Base-by-base conservation (phyloP, 2,113 vertebrate species). In the Pandion haliaetus region DNA sequence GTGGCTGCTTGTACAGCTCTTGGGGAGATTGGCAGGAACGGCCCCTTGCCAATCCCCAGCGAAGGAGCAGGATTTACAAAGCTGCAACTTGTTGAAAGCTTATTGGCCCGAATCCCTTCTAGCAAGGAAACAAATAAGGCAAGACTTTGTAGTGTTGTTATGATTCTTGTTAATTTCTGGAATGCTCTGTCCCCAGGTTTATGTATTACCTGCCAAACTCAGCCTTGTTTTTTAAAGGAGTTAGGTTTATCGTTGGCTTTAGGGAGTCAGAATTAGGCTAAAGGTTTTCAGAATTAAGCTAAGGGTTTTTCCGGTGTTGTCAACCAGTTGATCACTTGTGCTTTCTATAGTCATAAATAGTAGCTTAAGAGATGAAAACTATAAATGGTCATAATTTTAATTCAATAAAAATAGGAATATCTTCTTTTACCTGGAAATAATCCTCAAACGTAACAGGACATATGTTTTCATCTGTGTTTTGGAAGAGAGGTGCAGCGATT, bases 41-140 rank as follows among this genome's bases (percentile, higher is more conserved):
- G 99, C 9, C 89, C 98, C 36, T 98, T 99, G 87, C 98, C 99
- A 14, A 98, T 99, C 63, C 98, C 98, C 44, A 97, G 97, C 0
- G 99, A 99, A 63, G 99, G 99, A 14, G 93, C 98, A 36, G 99
- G 99, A 57, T 99, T 99, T 97, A 99, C 98, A 92, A 99, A 99
- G 95, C 97, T 99, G 34, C 98, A 98, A 32, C 97, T 98, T 59
- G 99, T 99, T 88, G 99, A 99, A 96, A 99, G 98, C 88, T 98
- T 99, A 89, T 95, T 99, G 54, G 98, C 98, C 34, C 98, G 99
- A 92, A 99, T 99, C 88, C 98, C 99, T 34, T 99, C 99, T 50
- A 99, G 99, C 97, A 99, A 99, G 96, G 99, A 99, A 98, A 99
- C 98, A 91, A 98, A 99, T 78, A 99, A 99, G 99, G 99, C 93